A percentile compares a stretch with the other conserved stretches of the same genome.
Evolutionary conservation across 2,888 invertebrate genomes (phyloP).

Genomic region (Phanerotoma sp.): DNA sequence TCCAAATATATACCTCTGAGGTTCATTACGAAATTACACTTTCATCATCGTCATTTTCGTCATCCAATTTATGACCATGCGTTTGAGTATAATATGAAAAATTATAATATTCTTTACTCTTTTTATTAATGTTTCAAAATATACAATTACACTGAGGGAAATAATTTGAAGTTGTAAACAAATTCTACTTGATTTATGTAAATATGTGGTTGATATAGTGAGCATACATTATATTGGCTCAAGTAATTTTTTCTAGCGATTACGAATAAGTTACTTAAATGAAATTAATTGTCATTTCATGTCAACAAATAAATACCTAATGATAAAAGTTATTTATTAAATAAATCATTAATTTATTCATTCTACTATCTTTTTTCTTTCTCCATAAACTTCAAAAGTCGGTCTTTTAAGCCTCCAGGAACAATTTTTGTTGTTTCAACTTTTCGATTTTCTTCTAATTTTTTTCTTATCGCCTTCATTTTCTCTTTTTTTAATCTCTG

Average conservation of each 20-base stretch:
- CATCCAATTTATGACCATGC: background rate
- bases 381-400: slow-evolving; percentile 63
- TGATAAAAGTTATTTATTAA: background rate
- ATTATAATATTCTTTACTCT: too few relatives aligned
- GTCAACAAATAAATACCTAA: background rate
- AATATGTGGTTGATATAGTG: too few relatives aligned
- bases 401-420: slow-evolving; percentile 68
- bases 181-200: too few relatives aligned
- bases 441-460: slow-evolving; percentile 38
- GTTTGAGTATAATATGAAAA: too few relatives aligned
- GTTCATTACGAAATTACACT: slow-evolving; percentile 51
- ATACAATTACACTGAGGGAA: too few relatives aligned
- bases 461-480: slow-evolving; percentile 41
- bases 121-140: too few relatives aligned
- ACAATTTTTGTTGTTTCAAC: slow-evolving; percentile 56
- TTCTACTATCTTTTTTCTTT: slow-evolving; percentile 17
- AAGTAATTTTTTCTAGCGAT: too few relatives aligned
- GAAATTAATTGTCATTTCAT: too few relatives aligned
- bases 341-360: background rate
- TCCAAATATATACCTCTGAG: slow-evolving; percentile 39
- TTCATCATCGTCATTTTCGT: slow-evolving; percentile 15
- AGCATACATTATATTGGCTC: too few relatives aligned
- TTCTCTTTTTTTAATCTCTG: slow-evolving; percentile 76
- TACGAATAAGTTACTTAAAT: too few relatives aligned
- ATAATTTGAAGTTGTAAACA: too few relatives aligned